Evolutionary conservation across 2,888 invertebrate genomes (phyloP), one percentile per base, ranked within the genome.

Genomic region (Monopis laevigella): DNA sequence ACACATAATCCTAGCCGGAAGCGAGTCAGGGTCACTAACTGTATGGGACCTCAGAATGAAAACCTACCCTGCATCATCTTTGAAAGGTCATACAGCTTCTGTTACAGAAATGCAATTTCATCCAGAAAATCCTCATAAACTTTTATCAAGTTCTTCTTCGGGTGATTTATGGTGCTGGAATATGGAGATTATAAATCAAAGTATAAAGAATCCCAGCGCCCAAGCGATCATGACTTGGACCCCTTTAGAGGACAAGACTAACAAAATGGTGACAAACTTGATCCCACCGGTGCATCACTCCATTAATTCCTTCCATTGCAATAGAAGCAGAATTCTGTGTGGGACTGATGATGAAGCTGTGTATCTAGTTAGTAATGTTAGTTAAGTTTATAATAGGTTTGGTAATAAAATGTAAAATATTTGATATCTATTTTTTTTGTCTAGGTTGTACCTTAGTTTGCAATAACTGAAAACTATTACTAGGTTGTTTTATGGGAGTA

Each of bases 81-180:
- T 32, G 17, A 32, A 32, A 32, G 32, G 93, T 35, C 91, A 92
- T 60, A 74, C 84, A 1, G 85, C 86, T 38, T 82, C 87, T 48
- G 89, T 96, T 12, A 88, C 87, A n/a, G 95, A 96, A 69, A 87
- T 96, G 51, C 85, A 88, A 43, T 96, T 96, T 58, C 95, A 96
- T 69, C 91, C 89, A 0, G 87, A 89, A 44, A 86, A 91, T 54
- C 93, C 95, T 0, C 88, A 92, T 42, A 93, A 93, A 65, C 60
- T 96, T 1, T 89, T 93, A 48, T 90, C 92, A 1, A 88, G 91
- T 56, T 92, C 95, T 0, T 82, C 84, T 39, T 87, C 88, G 35
- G 96, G 96, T 0, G 91, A 93, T 61, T 69, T 96, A 2, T 95
- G 94, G 92, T 92, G 94, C 58, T 96, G 96, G 96, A 88, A 90